These are phyloP conservation scores for Octonoba sinensis DNA, from an alignment of 2,888 invertebrate species.

Conservation along the genomic window DNA sequence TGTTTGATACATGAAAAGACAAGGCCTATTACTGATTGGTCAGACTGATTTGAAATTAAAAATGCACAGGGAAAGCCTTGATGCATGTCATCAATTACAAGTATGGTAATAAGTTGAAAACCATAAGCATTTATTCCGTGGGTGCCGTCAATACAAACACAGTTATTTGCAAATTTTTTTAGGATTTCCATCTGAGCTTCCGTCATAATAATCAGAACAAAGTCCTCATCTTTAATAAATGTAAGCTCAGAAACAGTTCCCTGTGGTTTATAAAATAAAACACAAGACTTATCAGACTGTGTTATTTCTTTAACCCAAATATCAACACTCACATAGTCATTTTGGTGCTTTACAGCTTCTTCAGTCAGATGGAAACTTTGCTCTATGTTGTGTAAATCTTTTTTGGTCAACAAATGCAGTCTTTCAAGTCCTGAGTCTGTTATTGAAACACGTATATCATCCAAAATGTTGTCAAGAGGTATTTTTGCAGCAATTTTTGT, in stretches of 20 bases:
- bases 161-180: slow-evolving; percentile 20
- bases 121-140: no score
- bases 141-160: slow-evolving; percentile 34
- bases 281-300: neutral
- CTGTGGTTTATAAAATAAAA: slow-evolving; percentile 13
- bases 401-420: slow-evolving; percentile 11
- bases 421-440: neutral
- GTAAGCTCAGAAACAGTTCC: neutral
- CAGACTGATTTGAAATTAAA: slow-evolving; percentile 11
- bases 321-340: slow-evolving; percentile 16
- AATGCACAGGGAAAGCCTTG: no score
- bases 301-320: slow-evolving; percentile 1
- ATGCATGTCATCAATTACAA: no score
- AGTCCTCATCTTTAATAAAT: slow-evolving; percentile 10
- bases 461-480: neutral
- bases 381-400: slow-evolving; percentile 30
- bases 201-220: slow-evolving; percentile 34
- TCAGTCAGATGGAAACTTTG: no score
- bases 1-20: slow-evolving; percentile 1
- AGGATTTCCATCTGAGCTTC: slow-evolving; percentile 21
- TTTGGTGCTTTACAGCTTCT: no score
- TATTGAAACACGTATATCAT: slow-evolving; percentile 1
- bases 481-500: slow-evolving; percentile 11
- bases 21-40: neutral
- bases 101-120: no score